Percentiles rank a stretch among this genome's conserved stretches.
phyloP scores from a whole-genome alignment of 2,888 invertebrate genomes.

The Melanotus villosus region DNA sequence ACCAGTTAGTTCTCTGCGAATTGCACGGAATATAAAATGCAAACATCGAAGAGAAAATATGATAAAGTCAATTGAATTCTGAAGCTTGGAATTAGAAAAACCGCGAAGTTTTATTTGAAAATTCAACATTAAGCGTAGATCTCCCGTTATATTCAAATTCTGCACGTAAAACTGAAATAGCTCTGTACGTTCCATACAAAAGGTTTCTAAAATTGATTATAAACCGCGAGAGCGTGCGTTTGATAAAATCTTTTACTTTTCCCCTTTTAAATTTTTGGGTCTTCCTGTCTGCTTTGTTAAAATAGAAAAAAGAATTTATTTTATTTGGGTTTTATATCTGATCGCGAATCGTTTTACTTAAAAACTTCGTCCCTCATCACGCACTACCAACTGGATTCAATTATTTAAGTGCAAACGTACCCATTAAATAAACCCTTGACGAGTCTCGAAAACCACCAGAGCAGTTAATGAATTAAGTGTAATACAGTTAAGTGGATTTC shows the following conservation, averaged over 20 bases:
- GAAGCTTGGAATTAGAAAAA: constrained; percentile 1
- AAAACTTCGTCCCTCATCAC: background rate
- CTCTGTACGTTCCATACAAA: constrained; percentile 19
- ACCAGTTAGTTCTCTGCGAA: background rate
- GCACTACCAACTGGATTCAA: background rate
- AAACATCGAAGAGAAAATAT: background rate
- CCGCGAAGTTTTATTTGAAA: constrained; percentile 23
- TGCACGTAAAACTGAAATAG: constrained; percentile 17
- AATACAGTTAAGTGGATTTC: constrained; percentile 20
- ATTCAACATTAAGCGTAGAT: constrained; percentile 11
- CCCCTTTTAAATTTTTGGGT: background rate
- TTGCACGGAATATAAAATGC: background rate
- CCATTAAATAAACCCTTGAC: constrained; percentile 6
- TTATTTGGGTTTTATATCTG: background rate
- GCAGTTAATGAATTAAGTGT: constrained; percentile 14
- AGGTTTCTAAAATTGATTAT: constrained; percentile 22
- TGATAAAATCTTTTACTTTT: constrained; percentile 14
- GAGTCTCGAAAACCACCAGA: background rate
- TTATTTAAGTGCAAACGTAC: constrained; percentile 14
- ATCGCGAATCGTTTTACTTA: no score
- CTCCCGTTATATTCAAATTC: constrained; percentile 13
- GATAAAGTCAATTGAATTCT: constrained; percentile 9
- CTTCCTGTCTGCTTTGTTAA: constrained; percentile 9
- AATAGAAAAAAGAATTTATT: constrained; percentile 2
- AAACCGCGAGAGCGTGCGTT: background rate